Percentiles rank a stretch among this genome's conserved stretches.
These are phyloP conservation scores for Achlya flavicornis DNA, from an alignment of 2,888 invertebrate species.

Conservation along the genomic window DNA sequence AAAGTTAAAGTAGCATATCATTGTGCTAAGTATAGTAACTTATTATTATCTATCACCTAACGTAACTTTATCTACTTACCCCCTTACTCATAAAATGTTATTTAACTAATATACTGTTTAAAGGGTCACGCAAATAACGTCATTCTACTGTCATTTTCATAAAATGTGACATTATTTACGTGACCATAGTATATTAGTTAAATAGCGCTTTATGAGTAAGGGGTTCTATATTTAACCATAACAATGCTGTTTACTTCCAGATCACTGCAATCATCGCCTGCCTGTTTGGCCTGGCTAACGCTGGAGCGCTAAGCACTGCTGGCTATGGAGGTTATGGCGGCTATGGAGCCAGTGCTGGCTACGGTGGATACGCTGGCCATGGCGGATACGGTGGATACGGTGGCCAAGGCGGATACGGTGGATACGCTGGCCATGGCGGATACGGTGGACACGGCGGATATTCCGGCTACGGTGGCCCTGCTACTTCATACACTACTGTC, in stretches of 20 bases:
- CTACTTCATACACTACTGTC: constrained; percentile 11
- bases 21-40: neutral
- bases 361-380: constrained; percentile 5
- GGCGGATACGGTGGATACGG: constrained; percentile 7
- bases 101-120: too few relatives aligned
- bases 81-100: too few relatives aligned
- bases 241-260: constrained; percentile 6
- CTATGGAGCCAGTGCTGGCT: neutral
- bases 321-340: neutral
- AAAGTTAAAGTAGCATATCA: constrained; percentile 5
- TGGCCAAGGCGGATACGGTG: neutral
- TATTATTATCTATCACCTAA: too few relatives aligned
- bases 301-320: neutral
- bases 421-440: constrained; percentile 5
- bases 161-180: too few relatives aligned
- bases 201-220: too few relatives aligned
- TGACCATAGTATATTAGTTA: too few relatives aligned
- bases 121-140: too few relatives aligned
- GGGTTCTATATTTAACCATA: neutral
- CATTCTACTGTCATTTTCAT: too few relatives aligned
- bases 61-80: too few relatives aligned
- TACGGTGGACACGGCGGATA: neutral
- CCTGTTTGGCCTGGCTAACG: constrained; percentile 9
- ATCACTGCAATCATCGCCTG: constrained; percentile 7
- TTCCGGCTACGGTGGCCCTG: constrained; percentile 3